phyloP scores from a whole-genome alignment of 1,140 invertebrate genomes.

The Trachymyrmex septentrionalis region DNA sequence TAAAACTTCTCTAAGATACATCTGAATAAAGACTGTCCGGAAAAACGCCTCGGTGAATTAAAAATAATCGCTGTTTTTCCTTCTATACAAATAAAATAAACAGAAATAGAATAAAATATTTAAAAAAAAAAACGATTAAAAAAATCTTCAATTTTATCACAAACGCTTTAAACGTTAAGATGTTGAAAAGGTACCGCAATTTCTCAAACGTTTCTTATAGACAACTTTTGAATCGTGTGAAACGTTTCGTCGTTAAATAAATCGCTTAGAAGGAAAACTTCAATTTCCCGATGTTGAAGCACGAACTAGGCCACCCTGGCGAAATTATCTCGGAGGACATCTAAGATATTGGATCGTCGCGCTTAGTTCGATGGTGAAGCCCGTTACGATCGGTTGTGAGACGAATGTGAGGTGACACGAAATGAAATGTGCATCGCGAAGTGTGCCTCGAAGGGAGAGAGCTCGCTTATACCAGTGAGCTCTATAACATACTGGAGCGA shows the following conservation, averaged over 20 bases:
- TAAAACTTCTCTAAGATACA: background rate
- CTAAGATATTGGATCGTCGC: slow-evolving; percentile 20
- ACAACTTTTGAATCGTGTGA: background rate
- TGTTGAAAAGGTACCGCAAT: slow-evolving; percentile 6
- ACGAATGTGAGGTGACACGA: slow-evolving; percentile 34
- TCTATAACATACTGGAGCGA: too few relatives aligned
- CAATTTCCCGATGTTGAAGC: slow-evolving; percentile 12
- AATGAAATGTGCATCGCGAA: slow-evolving; percentile 37
- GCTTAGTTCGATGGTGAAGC: background rate
- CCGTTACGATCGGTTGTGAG: slow-evolving; percentile 18
- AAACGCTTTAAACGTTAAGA: slow-evolving; percentile 1
- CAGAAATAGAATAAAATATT: slow-evolving; percentile 8
- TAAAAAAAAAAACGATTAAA: slow-evolving; percentile 15
- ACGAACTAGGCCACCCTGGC: slow-evolving; percentile 54
- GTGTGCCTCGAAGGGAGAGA: slow-evolving; percentile 41
- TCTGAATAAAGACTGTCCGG: slow-evolving; percentile 15
- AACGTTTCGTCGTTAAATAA: background rate
- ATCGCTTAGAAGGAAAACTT: background rate
- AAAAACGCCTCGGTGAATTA: background rate
- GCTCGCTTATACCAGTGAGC: slow-evolving; percentile 13
- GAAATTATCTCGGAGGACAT: slow-evolving; percentile 25
- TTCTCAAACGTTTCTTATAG: background rate
- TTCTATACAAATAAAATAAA: slow-evolving; percentile 14
- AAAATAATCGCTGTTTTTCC: background rate
- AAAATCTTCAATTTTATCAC: slow-evolving; percentile 24